Percentiles rank a stretch among this genome's conserved stretches.
These are phyloP conservation scores for Sciurus vulgaris DNA, from an alignment of 2,797 vertebrate species.

Conservation along the genomic window DNA sequence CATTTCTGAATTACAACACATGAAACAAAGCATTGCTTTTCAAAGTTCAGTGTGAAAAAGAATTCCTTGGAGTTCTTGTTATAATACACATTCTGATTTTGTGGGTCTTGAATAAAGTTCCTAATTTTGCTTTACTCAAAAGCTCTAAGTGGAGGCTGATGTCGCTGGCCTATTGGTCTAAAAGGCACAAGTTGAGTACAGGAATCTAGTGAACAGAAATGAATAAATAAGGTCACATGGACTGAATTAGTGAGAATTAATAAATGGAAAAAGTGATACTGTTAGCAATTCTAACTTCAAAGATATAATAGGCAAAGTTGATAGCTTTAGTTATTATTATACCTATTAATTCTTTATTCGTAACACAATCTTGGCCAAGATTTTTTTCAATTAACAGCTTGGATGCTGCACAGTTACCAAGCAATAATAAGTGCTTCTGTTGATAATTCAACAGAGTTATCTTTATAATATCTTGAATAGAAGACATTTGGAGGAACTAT, in stretches of 20 bases:
- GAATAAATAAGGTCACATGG: neutral
- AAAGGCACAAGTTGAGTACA: neutral
- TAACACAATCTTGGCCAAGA: neutral
- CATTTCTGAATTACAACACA: neutral
- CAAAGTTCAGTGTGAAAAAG: neutral
- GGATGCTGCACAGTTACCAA: neutral
- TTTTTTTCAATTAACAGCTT: neutral
- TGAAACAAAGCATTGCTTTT: neutral
- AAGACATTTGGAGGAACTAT: neutral
- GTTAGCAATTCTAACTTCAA: neutral
- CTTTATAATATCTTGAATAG: neutral
- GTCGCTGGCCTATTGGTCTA: neutral
- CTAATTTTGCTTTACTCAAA: neutral
- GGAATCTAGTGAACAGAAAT: neutral
- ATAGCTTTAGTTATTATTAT: neutral
- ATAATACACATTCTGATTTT: neutral
- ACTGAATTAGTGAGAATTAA: neutral
- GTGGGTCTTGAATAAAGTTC: neutral
- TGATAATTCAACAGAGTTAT: neutral
- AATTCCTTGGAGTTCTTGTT: neutral
- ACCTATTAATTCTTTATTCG: neutral
- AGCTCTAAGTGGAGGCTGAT: neutral
- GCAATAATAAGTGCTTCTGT: neutral
- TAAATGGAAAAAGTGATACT: neutral
- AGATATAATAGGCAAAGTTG: neutral